Evolutionary conservation across 2,113 vertebrate genomes (phyloP), one percentile per base, ranked within the genome.

Genomic region (Hucho hucho): DNA sequence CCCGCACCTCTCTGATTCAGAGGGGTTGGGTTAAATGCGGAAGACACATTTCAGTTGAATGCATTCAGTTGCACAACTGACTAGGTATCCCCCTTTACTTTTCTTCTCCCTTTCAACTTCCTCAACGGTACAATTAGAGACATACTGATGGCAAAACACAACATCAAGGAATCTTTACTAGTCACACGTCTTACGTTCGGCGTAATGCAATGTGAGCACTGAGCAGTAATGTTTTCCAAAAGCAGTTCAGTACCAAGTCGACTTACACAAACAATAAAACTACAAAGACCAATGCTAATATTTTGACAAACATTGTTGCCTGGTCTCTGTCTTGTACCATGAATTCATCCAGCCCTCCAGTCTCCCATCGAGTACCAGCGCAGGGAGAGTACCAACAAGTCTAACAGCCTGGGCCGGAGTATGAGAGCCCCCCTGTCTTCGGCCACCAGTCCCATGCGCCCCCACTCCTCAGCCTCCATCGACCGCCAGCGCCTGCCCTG

Each of bases 301-400:
- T 22, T 22, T 7, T 22, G 18, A 59, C 58, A 59, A 22, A 20
- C 58, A 14, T n/a, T 59, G 18, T 16, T 16, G 49, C 49, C 49
- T 56, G 18, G 20, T 58, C 12, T 53, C 61, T 67, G 46, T 73
- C 2, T 26, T 77, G 61, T 79, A 53, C 16, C 49, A 18, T 53
- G 4, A 16, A 53, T 37, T 13, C 29, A 75, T 74, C 12, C 83
- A 97, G 96, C 96, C 69, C 86, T 97, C 87, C 96, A 97, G 87
- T 97, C 96, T 0, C 96, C 96, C 20, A 97, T 97, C 53, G 96
- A 97, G 84, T 97, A 97, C 92, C 96, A 97, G 89, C 93, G 96
- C 20, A 87, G 93, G 25, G 96, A 97, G 87, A 95, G 93, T 88
- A 53, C 49, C 49, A 18, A 18, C 49, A 96, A 97, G 87, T 96